A percentile compares a stretch with the other conserved stretches of the same genome.
These are phyloP conservation scores for Vanessa tameamea DNA, from an alignment of 1,140 invertebrate species.

Conservation along the genomic window DNA sequence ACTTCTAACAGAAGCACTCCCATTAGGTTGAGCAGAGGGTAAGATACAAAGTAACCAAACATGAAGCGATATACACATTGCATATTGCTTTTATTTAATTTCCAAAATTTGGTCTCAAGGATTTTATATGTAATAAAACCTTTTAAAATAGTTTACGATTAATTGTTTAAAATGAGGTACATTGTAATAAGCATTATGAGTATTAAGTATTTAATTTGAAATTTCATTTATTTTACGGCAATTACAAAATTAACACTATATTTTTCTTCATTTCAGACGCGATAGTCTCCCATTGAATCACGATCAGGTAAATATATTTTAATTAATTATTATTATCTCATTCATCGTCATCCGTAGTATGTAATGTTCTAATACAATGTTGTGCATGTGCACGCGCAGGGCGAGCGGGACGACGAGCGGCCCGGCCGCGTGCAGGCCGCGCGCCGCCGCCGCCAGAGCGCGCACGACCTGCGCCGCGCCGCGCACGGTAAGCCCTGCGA, in stretches of 20 bases:
- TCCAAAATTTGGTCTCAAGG: no score
- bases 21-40: conserved; percentile 53
- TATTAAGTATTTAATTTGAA: no score
- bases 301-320: conserved; percentile 54
- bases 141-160: no score
- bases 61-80: no score
- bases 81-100: no score
- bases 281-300: conserved; percentile 53
- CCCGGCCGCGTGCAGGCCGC: conserved; percentile 49
- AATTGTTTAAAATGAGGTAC: no score
- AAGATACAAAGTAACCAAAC: neutral
- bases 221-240: neutral
- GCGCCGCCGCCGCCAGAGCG: conserved; percentile 56
- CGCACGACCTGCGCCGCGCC: conserved; percentile 54
- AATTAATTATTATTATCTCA: neutral
- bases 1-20: conserved; percentile 63
- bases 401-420: conserved; percentile 48
- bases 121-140: no score
- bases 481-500: conserved; percentile 4
- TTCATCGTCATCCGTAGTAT: neutral
- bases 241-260: neutral
- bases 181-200: no score
- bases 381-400: conserved; percentile 32
- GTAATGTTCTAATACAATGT: neutral
- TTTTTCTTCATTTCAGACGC: conserved; percentile 53